Evolutionary conservation across 2,797 vertebrate species (phyloP).

Genomic region (Rhabdomys pumilio): DNA sequence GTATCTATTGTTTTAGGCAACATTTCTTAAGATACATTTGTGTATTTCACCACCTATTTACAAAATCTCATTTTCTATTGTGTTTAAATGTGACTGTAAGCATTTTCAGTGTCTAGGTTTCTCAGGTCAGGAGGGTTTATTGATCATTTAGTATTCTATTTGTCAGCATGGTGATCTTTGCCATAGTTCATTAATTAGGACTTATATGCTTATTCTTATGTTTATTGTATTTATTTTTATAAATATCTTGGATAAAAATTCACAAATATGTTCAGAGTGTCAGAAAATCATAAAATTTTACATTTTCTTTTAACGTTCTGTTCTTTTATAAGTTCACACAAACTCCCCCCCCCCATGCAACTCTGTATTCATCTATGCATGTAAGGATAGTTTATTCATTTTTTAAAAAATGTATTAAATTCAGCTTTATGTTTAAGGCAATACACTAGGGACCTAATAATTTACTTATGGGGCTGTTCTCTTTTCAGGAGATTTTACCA

Average conservation of each 20-base stretch:
- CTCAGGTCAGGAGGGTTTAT: neutral
- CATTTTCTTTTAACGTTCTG: constrained; percentile 30
- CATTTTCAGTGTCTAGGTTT: neutral
- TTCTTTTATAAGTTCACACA: neutral
- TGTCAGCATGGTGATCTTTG: neutral
- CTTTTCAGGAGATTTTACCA: neutral
- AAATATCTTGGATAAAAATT: constrained; percentile 25
- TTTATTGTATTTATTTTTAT: constrained; percentile 1
- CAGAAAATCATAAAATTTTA: constrained; percentile 2
- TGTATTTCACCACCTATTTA: neutral
- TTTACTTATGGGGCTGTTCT: neutral
- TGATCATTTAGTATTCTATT: constrained; percentile 1
- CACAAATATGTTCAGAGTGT: constrained; percentile 2
- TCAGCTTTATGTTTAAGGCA: neutral
- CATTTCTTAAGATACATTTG: constrained; percentile 3
- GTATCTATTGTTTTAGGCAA: constrained; percentile 8
- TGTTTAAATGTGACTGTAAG: neutral
- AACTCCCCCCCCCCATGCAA: neutral
- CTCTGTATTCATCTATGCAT: neutral
- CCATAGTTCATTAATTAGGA: neutral
- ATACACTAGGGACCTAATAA: constrained; percentile 6
- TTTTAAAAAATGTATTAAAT: neutral
- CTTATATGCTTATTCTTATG: constrained; percentile 1
- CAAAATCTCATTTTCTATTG: constrained; percentile 13
- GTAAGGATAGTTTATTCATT: neutral